phyloP scores from a whole-genome alignment of 2,113 vertebrate species.

The Scortum barcoo region DNA sequence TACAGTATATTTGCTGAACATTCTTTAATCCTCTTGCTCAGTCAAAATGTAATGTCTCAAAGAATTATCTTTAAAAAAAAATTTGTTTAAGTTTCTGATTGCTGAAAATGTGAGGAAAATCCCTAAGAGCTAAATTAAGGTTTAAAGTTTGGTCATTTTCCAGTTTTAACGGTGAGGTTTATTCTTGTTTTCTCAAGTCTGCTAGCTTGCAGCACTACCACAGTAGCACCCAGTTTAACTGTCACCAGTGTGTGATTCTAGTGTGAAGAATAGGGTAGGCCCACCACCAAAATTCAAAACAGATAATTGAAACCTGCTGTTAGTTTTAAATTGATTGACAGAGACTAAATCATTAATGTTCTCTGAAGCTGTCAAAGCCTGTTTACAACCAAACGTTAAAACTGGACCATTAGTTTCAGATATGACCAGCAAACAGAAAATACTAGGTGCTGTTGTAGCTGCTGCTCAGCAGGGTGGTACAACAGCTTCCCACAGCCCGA shows the following conservation, averaged over 20 bases:
- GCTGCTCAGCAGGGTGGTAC: background rate
- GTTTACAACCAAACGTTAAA: background rate
- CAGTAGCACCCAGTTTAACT: background rate
- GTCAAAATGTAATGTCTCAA: conserved; percentile 16
- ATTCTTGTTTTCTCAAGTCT: background rate
- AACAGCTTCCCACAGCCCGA: conserved; percentile 3
- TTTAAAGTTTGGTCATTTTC: background rate
- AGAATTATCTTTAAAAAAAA: conserved; percentile 29
- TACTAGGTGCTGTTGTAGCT: background rate
- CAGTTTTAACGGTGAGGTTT: conserved; percentile 5
- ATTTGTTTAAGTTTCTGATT: conserved; percentile 45
- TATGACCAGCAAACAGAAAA: background rate
- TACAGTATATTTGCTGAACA: conserved; percentile 58
- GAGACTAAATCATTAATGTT: background rate
- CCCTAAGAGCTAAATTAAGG: conserved; percentile 11
- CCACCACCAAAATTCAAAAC: background rate
- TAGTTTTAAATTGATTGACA: background rate
- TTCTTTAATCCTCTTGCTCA: conserved; percentile 51
- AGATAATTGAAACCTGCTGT: conserved; percentile 4
- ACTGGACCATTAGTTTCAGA: background rate
- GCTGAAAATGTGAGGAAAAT: background rate
- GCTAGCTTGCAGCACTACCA: too few species aligned
- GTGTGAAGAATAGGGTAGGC: background rate
- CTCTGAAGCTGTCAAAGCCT: background rate
- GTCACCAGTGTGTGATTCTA: background rate